phyloP scores from a whole-genome alignment of 2,888 invertebrate genomes.

The Megalurothrips usitatus region DNA sequence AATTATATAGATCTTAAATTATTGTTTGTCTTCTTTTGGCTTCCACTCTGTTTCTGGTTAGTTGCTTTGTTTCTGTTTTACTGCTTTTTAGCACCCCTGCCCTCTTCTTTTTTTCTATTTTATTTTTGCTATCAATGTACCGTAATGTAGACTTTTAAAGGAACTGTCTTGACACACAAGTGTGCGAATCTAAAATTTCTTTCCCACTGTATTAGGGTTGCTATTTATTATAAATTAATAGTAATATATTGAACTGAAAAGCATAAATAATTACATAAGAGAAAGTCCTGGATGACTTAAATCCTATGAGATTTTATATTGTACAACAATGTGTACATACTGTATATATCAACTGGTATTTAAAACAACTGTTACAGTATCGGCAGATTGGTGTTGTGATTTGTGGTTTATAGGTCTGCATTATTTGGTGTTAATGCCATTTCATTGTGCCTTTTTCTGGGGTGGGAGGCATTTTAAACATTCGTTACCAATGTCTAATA shows the following conservation, averaged over 20 bases:
- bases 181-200: not conserved
- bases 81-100: not conserved
- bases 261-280: not conserved
- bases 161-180: not conserved
- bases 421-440: not conserved
- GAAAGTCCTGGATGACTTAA: conserved; percentile 7
- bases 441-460: not conserved
- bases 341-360: conserved; percentile 18
- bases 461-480: not conserved
- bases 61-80: not conserved
- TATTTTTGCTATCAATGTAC: not conserved
- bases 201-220: conserved; percentile 4
- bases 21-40: not conserved
- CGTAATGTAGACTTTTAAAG: not conserved
- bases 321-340: not conserved
- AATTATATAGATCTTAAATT: not conserved
- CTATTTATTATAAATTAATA: not conserved
- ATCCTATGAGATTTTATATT: not conserved
- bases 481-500: conserved; percentile 7
- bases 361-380: not conserved
- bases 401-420: not conserved
- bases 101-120: not conserved
- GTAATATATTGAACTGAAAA: conserved; percentile 19
- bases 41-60: not conserved
- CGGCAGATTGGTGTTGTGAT: not conserved